Percentiles rank a stretch among this genome's conserved stretches.
These are phyloP conservation scores for Xenus cinereus DNA, from an alignment of 2,113 vertebrate genomes.

Conservation along the genomic window DNA sequence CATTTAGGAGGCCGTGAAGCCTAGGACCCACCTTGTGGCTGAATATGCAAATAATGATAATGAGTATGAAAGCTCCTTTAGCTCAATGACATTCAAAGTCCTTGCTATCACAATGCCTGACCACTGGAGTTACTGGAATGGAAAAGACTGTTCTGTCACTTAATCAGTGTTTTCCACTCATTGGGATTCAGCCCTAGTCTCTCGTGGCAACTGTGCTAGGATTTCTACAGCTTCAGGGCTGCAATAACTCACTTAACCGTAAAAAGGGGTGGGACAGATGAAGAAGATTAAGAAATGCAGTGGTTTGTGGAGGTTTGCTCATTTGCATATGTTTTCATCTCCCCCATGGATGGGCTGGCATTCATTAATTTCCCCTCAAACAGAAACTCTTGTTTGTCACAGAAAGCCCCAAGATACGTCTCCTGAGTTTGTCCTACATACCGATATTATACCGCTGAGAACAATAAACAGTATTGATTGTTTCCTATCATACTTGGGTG, in stretches of 20 bases:
- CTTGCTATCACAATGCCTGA: constrained; percentile 39
- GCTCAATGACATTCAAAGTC: constrained; percentile 48
- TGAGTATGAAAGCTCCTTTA: constrained; percentile 23
- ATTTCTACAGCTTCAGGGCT: constrained; percentile 47
- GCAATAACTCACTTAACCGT: constrained; percentile 33
- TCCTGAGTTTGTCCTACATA: neutral
- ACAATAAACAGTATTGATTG: neutral
- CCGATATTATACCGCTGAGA: neutral
- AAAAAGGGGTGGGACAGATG: constrained; percentile 53
- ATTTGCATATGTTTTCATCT: constrained; percentile 55
- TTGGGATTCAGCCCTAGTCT: constrained; percentile 41
- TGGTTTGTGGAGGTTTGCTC: constrained; percentile 31
- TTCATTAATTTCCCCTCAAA: constrained; percentile 2
- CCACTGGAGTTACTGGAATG: constrained; percentile 57
- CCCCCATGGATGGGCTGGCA: neutral
- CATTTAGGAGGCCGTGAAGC: neutral
- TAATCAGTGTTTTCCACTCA: constrained; percentile 46
- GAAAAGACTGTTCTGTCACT: constrained; percentile 54
- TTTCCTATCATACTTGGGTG: constrained; percentile 41
- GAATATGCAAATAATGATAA: constrained; percentile 25
- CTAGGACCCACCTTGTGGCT: neutral
- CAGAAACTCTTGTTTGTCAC: neutral
- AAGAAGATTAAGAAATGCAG: constrained; percentile 53
- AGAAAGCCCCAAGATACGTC: neutral
- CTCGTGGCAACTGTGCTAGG: constrained; percentile 23